Percentiles rank a stretch among this genome's conserved stretches.
phyloP scores from a whole-genome alignment of 2,888 invertebrate genomes.

The Lumbricus terrestris region DNA sequence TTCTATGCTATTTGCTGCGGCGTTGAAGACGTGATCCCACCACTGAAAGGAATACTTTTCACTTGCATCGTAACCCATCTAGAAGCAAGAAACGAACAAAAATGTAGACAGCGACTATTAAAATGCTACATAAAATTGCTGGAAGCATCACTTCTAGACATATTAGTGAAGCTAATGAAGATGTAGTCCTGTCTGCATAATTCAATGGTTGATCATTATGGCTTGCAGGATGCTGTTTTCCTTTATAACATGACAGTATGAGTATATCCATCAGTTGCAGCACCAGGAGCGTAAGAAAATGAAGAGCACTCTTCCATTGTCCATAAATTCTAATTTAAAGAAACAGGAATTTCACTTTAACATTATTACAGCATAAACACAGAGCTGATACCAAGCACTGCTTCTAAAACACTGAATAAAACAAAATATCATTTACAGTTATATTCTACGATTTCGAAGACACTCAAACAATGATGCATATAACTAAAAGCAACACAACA shows the following conservation, averaged over 20 bases:
- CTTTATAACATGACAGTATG: not conserved
- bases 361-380: not conserved
- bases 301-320: not conserved
- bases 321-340: not conserved
- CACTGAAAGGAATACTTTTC: conserved; percentile 78
- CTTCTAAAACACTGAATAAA: not conserved
- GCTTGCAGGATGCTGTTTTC: not conserved
- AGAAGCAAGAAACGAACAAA: not conserved
- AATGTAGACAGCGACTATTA: not conserved
- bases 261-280: not conserved
- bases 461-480: not conserved
- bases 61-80: conserved; percentile 73
- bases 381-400: not conserved
- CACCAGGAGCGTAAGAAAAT: not conserved
- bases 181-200: not conserved
- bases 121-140: not conserved
- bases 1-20: conserved; percentile 71
- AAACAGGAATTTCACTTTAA: not conserved
- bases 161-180: not conserved
- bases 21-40: conserved; percentile 79
- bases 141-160: not conserved
- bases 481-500: not conserved
- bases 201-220: too few relatives aligned
- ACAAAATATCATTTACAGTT: not conserved
- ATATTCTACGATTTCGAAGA: not conserved